Base-by-base conservation (phyloP, 2,113 vertebrate species). In the Semnornis frantzii region DNA sequence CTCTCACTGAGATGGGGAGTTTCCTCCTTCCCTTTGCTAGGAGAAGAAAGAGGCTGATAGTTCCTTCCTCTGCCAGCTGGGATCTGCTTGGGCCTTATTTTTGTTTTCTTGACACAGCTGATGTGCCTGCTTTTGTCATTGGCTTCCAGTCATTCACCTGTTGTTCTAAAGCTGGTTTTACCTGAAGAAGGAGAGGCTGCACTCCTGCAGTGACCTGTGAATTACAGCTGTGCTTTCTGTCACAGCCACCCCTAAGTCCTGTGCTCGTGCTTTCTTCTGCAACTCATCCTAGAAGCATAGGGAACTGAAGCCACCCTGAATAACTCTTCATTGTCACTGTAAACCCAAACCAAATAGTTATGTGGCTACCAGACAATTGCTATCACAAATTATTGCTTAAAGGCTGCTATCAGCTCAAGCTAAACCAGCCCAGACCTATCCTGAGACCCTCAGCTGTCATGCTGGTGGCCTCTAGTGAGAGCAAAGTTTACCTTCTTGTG, bases 231-330 rank as follows among this genome's bases (percentile, higher is more conserved):
- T 39, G 46, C 12, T 66, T 90, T 91, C 30, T 37, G 46, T 10
- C 42, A 55, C 18, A 46, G 15, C 5, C 30, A 58, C 54, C 44
- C 57, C 8, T 50, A 7, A 2, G 0, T 28, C 46, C 42, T 63
- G 23, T 24, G 15, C 0, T 0, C 0, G 0, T 19, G 21, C 13
- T 65, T 5, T 71, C 21, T 66, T 77, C 46, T 5, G 2, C 42
- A 31, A 8, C 37, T 77, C 3, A 10, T 55, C 78, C 58, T 44
- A 28, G 60, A 77, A 65, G 17, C 7, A 5, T 3, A 68, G 48
- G 24, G 34, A 78, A 9, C 37, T 54, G 57, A 7, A 3, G 69
- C 37, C 17, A 33, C 37, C 17, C 42, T 18, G 27, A 55, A 30
- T 52, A 39, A 69, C n/a, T 87, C 50, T 21, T 75, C 1, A 1